Evolutionary conservation across 2,888 invertebrate genomes (phyloP).

Genomic region (Ichneumoninae sp.): DNA sequence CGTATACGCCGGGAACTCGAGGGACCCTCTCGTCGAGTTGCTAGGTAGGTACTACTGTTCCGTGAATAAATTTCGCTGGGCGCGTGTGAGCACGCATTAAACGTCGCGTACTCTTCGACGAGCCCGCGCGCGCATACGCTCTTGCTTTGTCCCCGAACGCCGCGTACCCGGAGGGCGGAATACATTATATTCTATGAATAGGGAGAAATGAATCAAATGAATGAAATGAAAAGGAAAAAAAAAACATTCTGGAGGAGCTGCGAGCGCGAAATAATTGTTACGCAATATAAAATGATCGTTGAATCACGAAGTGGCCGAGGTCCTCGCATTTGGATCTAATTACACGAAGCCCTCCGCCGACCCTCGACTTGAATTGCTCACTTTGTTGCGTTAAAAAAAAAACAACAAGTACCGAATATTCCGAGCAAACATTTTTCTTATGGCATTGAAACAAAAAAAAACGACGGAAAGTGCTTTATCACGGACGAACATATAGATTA

Average conservation of each 20-base stretch:
- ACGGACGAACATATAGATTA: background rate
- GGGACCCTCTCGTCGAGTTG: slow-evolving; percentile 29
- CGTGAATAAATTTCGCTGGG: slow-evolving; percentile 74
- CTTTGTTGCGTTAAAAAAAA: slow-evolving; percentile 1
- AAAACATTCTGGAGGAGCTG: slow-evolving; percentile 58
- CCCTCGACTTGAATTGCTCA: slow-evolving; percentile 54
- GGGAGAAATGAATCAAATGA: slow-evolving; percentile 59
- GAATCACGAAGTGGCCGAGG: slow-evolving; percentile 38
- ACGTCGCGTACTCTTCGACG: slow-evolving; percentile 61
- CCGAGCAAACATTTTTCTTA: background rate
- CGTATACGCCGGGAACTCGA: slow-evolving; percentile 13
- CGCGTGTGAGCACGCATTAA: slow-evolving; percentile 78
- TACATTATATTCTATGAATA: slow-evolving; percentile 53
- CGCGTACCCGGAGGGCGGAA: slow-evolving; percentile 59
- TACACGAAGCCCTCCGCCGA: slow-evolving; percentile 11
- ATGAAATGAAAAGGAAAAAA: slow-evolving; percentile 34
- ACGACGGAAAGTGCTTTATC: background rate
- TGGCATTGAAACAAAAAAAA: background rate
- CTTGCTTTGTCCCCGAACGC: slow-evolving; percentile 47
- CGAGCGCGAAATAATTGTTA: slow-evolving; percentile 48
- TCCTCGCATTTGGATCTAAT: slow-evolving; percentile 48
- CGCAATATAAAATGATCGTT: slow-evolving; percentile 45
- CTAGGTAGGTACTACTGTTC: slow-evolving; percentile 43
- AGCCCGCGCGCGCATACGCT: slow-evolving; percentile 19
- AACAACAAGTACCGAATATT: background rate